Evolutionary conservation across 2,888 invertebrate species (phyloP).

Genomic region (Papilio protenor): DNA sequence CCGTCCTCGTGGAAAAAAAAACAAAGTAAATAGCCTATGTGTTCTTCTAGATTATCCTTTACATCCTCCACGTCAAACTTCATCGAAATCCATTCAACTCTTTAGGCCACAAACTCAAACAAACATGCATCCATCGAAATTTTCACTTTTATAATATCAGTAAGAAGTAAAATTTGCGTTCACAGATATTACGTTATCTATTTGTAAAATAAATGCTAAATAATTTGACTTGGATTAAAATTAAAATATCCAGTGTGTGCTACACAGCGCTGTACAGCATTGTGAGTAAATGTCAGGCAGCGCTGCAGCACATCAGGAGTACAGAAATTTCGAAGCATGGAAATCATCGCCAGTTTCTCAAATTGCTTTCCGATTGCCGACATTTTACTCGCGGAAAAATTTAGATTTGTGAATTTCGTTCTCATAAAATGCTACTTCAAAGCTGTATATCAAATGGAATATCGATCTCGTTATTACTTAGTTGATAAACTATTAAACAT

Average conservation of each 20-base stretch:
- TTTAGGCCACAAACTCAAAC: too few relatives aligned
- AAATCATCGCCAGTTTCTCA: constrained; percentile 31
- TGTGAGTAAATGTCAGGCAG: not conserved
- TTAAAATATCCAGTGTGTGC: not conserved
- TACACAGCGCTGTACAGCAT: not conserved
- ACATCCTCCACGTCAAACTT: too few relatives aligned
- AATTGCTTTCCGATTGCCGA: constrained; percentile 35
- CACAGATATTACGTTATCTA: too few relatives aligned
- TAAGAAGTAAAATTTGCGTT: too few relatives aligned
- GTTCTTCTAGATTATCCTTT: too few relatives aligned
- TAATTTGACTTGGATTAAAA: not conserved
- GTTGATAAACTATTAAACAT: not conserved
- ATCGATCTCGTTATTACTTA: not conserved
- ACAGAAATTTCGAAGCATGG: constrained; percentile 14
- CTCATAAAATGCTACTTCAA: not conserved
- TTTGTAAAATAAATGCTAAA: not conserved
- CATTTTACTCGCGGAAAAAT: constrained; percentile 20
- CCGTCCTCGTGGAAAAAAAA: too few relatives aligned
- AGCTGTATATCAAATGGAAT: not conserved
- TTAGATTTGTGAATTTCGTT: constrained; percentile 11
- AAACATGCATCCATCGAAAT: too few relatives aligned
- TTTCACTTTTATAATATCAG: too few relatives aligned
- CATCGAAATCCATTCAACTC: too few relatives aligned
- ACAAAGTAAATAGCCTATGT: too few relatives aligned
- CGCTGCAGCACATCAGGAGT: not conserved